These are phyloP conservation scores for Cordilura impudica DNA, from an alignment of 2,888 invertebrate species.

Conservation along the genomic window DNA sequence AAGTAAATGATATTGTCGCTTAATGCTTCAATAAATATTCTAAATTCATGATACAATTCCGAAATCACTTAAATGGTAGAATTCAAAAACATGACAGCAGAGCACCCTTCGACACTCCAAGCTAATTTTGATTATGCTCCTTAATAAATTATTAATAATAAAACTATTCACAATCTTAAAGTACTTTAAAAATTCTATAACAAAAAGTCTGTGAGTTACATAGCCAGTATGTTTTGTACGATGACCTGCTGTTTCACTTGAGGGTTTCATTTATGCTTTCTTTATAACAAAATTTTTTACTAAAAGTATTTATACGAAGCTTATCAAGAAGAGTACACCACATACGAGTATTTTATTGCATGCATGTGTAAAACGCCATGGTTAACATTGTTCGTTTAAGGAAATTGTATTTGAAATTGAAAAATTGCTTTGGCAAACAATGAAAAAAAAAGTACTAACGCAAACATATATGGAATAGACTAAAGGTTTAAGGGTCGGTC, in stretches of 20 bases:
- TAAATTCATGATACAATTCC: too few species aligned
- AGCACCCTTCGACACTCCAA: too few species aligned
- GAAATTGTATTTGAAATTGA: slow-evolving; percentile 58
- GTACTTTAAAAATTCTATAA: background rate
- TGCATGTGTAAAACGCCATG: background rate
- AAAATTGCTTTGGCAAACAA: slow-evolving; percentile 52
- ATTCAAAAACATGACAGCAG: too few species aligned
- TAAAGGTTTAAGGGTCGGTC: too few species aligned
- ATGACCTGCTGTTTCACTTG: slow-evolving; percentile 2
- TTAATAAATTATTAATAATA: too few species aligned
- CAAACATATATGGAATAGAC: background rate
- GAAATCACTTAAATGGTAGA: too few species aligned
- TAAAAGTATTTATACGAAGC: background rate
- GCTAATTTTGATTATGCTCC: too few species aligned
- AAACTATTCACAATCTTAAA: too few species aligned
- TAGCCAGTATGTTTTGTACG: background rate
- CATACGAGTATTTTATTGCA: background rate
- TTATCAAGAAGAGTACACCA: background rate
- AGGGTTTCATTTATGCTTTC: background rate
- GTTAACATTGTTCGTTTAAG: slow-evolving; percentile 41
- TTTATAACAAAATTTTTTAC: background rate
- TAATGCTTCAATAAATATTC: too few species aligned
- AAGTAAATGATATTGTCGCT: too few species aligned
- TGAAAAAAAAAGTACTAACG: slow-evolving; percentile 35
- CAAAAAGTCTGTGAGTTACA: background rate